Base-by-base conservation (phyloP, 2,888 invertebrate genomes). In the Epinotia brunnichana region DNA sequence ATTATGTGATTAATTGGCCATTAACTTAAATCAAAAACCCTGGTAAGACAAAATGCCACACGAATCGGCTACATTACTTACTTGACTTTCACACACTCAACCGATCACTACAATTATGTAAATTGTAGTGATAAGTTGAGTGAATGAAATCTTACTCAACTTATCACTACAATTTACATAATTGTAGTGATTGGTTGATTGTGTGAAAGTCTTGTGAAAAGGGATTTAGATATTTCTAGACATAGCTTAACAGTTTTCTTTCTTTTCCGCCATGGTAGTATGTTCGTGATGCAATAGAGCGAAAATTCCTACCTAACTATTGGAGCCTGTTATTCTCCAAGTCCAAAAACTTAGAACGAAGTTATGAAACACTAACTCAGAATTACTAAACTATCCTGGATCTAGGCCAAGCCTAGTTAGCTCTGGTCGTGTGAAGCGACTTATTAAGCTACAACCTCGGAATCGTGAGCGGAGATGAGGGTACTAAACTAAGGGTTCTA, bases 261-360 rank as follows among this genome's bases (percentile, higher is more conserved):
- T 5, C 48, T 48, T n/a, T 11, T n/a, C n/a, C 3, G 15, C 48
- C 48, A 35, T 35, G 2, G 2, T n/a, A 48, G n/a, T n/a, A 2
- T n/a, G 48, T 48, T 48, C 21, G 21, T 2, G 1, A 48, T 48
- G 44, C 7, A 48, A 48, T 48, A n/a, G 4, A 48, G 15, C 15
- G 44, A 15, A 15, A 44, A 48, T 48, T 35, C n/a, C n/a, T 5
- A 48, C 35, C 35, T 35, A 48, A 48, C n/a, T 48, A n/a, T n/a
- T 5, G 41, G 41, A 35, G 2, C 41, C 44, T 44, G 4, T 3
- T 57, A 57, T 15, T 24, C n/a, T 9, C 57, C 3, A 48, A 48
- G 48, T 57, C 29, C 29, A 57, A 57, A 29, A 29, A 57, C 56
- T 57, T 29, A 57, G 57, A 57, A 57, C 57, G 29, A 57, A 57